Conservation (phyloP, 2,113 vertebrate species). For the Ictalurus furcatus region DNA sequence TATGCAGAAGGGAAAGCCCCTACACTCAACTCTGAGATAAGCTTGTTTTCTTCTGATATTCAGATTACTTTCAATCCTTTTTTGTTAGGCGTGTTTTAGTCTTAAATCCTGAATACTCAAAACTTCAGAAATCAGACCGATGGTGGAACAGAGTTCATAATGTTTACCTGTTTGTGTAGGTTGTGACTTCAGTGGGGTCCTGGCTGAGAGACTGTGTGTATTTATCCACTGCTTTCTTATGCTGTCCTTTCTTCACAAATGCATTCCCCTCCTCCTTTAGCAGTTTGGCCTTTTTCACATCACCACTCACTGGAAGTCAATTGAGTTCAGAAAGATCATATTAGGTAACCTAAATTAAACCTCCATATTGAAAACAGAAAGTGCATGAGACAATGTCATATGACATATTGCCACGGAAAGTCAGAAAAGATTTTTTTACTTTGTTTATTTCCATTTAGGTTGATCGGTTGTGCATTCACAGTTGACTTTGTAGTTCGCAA, state of each 20-base stretch:
- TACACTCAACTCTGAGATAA: not conserved
- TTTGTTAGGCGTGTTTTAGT: not conserved
- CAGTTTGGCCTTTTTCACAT: conserved; percentile 70
- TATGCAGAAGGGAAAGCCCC: not conserved
- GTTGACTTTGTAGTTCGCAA: conserved; percentile 42
- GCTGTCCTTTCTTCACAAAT: conserved; percentile 87
- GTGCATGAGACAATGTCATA: not conserved
- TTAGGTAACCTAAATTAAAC: not conserved
- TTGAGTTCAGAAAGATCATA: not conserved
- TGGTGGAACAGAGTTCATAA: not conserved
- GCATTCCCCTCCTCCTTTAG: conserved; percentile 92
- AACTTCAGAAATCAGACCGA: not conserved
- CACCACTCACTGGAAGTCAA: conserved; percentile 10
- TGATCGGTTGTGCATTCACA: conserved; percentile 51
- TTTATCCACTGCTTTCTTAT: conserved; percentile 86
- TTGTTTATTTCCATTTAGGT: conserved; percentile 38
- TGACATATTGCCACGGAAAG: not conserved
- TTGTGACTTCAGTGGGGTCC: conserved; percentile 77
- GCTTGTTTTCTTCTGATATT: not conserved
- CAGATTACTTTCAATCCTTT: not conserved
- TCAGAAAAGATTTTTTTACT: conserved; percentile 6
- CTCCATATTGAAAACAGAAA: not conserved
- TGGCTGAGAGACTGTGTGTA: conserved; percentile 86
- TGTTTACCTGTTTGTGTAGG: conserved; percentile 89
- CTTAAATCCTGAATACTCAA: not conserved